Conservation (phyloP, 2,888 invertebrate species). For the Agrotis puta region DNA sequence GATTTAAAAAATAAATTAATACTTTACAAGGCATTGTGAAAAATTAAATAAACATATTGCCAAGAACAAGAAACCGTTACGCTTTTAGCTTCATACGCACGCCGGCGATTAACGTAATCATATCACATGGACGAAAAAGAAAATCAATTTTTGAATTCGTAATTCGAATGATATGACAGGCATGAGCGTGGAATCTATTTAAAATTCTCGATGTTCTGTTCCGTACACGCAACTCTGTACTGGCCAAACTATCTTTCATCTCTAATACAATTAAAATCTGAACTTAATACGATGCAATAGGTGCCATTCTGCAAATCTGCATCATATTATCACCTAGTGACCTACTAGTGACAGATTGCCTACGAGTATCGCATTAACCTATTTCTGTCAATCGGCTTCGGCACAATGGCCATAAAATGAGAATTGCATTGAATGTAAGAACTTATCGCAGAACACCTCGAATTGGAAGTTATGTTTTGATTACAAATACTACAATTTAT, state of each 20-base stretch:
- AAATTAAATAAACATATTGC: no score
- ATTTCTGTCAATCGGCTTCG: slow-evolving; percentile 26
- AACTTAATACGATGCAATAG: slow-evolving; percentile 1
- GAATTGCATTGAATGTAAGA: slow-evolving; percentile 31
- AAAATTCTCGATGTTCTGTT: no score
- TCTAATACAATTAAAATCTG: background rate
- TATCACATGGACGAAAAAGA: no score
- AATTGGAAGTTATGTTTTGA: background rate
- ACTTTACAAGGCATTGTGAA: background rate
- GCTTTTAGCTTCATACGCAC: background rate
- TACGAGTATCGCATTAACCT: slow-evolving; percentile 39
- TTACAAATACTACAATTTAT: background rate
- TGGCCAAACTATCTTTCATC: background rate
- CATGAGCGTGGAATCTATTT: background rate
- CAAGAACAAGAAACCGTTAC: no score
- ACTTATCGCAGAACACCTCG: background rate
- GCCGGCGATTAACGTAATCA: no score
- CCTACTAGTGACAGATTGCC: slow-evolving; percentile 26
- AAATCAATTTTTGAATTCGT: no score
- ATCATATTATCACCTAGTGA: slow-evolving; percentile 10
- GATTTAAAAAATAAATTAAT: background rate
- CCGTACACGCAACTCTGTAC: no score
- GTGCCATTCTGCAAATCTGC: background rate
- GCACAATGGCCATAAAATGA: slow-evolving; percentile 20
- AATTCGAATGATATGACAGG: background rate